phyloP scores from a whole-genome alignment of 2,113 vertebrate genomes.

The Poeciliopsis retropinna region DNA sequence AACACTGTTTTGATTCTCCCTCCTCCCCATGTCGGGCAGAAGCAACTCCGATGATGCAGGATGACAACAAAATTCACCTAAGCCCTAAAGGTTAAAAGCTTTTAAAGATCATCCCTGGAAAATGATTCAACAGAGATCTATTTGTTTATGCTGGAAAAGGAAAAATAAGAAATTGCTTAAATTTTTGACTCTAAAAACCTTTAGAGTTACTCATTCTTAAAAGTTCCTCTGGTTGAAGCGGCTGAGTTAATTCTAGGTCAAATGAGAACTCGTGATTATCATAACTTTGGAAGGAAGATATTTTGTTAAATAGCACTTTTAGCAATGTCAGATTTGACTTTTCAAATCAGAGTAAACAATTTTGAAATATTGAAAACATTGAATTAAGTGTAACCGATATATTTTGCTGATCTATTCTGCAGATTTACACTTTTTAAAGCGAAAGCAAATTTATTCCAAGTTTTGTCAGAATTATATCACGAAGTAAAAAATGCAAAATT shows the following conservation, averaged over 20 bases:
- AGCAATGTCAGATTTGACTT: not conserved
- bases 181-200: too few species aligned
- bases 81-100: not conserved
- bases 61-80: conserved; percentile 32
- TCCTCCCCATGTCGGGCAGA: conserved; percentile 23
- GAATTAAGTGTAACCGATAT: not conserved
- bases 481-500: too few species aligned
- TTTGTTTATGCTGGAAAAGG: conserved; percentile 29
- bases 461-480: not conserved
- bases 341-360: not conserved
- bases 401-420: not conserved
- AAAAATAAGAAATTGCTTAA: not conserved
- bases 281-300: not conserved
- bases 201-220: conserved; percentile 4
- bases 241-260: not conserved
- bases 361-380: not conserved
- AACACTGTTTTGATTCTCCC: conserved; percentile 54
- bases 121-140: conserved; percentile 24
- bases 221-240: conserved; percentile 12
- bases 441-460: not conserved
- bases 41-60: conserved; percentile 38
- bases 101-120: conserved; percentile 17
- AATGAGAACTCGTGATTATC: not conserved
- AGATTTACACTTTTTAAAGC: not conserved
- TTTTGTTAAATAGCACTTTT: not conserved